phyloP scores from a whole-genome alignment of 2,113 vertebrate genomes.

The Poeciliopsis turrubarensis region DNA sequence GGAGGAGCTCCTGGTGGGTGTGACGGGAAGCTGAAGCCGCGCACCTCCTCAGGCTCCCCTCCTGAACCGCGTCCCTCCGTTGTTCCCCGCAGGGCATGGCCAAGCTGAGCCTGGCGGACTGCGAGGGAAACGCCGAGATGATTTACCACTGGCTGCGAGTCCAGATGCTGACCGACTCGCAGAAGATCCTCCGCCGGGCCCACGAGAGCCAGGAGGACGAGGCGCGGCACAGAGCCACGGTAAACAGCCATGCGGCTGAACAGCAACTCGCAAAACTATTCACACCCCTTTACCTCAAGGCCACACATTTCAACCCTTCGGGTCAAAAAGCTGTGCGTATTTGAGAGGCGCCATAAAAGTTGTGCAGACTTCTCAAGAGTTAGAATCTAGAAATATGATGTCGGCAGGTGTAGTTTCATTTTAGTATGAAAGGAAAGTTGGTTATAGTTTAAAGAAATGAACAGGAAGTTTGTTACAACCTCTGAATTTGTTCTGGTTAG shows the following conservation, averaged over 20 bases:
- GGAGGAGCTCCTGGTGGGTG: conserved; percentile 91
- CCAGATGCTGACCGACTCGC: conserved; percentile 82
- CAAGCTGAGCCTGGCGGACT: conserved; percentile 87
- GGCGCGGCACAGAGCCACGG: conserved; percentile 69
- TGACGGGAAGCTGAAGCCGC: neutral
- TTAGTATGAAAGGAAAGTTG: neutral
- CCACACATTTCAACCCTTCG: no score
- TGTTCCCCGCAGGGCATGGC: conserved; percentile 84
- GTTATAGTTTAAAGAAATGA: no score
- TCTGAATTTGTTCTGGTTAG: no score
- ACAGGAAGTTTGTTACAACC: no score
- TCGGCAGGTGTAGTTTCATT: neutral
- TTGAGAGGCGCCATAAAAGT: no score
- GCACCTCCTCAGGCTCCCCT: neutral
- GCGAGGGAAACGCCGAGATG: conserved; percentile 86
- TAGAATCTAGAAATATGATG: no score
- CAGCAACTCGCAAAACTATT: no score
- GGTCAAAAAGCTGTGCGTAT: no score
- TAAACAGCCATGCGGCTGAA: conserved; percentile 11
- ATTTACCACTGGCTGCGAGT: conserved; percentile 89
- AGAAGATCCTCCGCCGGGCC: conserved; percentile 64
- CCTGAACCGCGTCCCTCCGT: neutral
- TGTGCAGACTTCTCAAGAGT: no score
- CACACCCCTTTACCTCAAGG: no score
- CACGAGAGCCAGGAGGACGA: conserved; percentile 73